A percentile compares a stretch with the other conserved stretches of the same genome.
phyloP scores from a whole-genome alignment of 1,140 invertebrate genomes.

The Polypedilum vanderplanki region DNA sequence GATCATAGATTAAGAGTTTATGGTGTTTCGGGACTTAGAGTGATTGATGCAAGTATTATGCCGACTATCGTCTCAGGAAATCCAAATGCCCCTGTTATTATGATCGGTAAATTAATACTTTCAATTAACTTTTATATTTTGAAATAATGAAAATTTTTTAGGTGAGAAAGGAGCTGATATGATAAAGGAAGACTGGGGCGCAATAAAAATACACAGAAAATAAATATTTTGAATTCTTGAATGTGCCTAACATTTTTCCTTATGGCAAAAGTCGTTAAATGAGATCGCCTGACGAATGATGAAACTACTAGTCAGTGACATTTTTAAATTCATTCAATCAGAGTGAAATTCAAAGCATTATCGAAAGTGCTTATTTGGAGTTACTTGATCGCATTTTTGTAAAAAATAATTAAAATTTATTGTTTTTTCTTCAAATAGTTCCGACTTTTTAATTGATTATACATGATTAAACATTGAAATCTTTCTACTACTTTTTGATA shows the following conservation, averaged over 20 bases:
- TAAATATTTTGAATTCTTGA: neutral
- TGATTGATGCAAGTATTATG: slow-evolving; percentile 74
- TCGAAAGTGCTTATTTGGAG: neutral
- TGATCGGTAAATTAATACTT: slow-evolving; percentile 51
- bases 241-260: slow-evolving; percentile 21
- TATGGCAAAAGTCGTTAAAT: neutral
- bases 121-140: slow-evolving; percentile 10
- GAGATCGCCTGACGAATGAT: slow-evolving; percentile 16
- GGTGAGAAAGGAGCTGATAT: slow-evolving; percentile 74
- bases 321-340: neutral
- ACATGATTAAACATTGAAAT: neutral
- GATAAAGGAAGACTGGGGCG: slow-evolving; percentile 68
- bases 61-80: slow-evolving; percentile 73
- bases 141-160: slow-evolving; percentile 49
- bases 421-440: neutral
- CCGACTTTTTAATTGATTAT: neutral
- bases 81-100: slow-evolving; percentile 68
- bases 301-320: slow-evolving; percentile 16
- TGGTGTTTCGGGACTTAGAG: slow-evolving; percentile 62
- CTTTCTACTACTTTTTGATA: neutral
- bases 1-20: slow-evolving; percentile 68
- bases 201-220: slow-evolving; percentile 42
- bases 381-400: neutral
- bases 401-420: neutral
- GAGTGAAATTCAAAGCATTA: slow-evolving; percentile 7